These are phyloP conservation scores for Drosophila subobscura DNA, from an alignment of 1,140 invertebrate genomes.

Conservation along the genomic window DNA sequence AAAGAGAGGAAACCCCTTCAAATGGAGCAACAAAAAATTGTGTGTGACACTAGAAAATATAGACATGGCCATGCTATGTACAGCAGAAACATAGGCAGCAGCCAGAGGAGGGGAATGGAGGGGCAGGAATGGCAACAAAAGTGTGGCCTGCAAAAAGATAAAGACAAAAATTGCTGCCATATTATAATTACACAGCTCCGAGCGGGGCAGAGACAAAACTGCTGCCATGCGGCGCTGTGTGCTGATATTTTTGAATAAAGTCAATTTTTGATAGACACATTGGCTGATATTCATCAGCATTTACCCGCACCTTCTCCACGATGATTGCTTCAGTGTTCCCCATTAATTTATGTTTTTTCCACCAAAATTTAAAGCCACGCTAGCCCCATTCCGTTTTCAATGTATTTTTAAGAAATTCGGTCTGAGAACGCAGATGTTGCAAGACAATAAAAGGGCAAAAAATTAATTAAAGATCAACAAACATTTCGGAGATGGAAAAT, in stretches of 20 bases:
- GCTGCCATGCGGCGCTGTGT: conserved; percentile 44
- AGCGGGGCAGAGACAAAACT: conserved; percentile 25
- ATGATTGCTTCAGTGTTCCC: conserved; percentile 5
- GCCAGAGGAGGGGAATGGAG: neutral
- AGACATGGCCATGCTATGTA: conserved; percentile 70
- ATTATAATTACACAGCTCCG: conserved; percentile 71
- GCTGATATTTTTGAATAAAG: conserved; percentile 41
- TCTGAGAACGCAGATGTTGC: neutral
- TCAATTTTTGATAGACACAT: conserved; percentile 44
- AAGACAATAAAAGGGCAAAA: conserved; percentile 8
- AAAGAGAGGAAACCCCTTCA: conserved; percentile 14
- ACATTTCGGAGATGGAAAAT: no score
- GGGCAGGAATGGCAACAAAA: conserved; percentile 1
- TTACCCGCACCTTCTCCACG: conserved; percentile 37
- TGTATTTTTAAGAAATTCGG: conserved; percentile 40
- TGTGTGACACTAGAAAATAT: conserved; percentile 75
- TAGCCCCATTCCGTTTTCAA: neutral
- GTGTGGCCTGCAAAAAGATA: conserved; percentile 20
- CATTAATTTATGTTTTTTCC: conserved; percentile 34
- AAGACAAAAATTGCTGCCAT: conserved; percentile 51
- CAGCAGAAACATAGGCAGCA: conserved; percentile 26
- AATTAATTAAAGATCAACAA: conserved; percentile 54
- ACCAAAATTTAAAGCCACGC: neutral
- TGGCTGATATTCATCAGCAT: conserved; percentile 47
- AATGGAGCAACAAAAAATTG: conserved; percentile 50